These are phyloP conservation scores for Bostrychus sinensis DNA, from an alignment of 2,113 vertebrate genomes.

Conservation along the genomic window DNA sequence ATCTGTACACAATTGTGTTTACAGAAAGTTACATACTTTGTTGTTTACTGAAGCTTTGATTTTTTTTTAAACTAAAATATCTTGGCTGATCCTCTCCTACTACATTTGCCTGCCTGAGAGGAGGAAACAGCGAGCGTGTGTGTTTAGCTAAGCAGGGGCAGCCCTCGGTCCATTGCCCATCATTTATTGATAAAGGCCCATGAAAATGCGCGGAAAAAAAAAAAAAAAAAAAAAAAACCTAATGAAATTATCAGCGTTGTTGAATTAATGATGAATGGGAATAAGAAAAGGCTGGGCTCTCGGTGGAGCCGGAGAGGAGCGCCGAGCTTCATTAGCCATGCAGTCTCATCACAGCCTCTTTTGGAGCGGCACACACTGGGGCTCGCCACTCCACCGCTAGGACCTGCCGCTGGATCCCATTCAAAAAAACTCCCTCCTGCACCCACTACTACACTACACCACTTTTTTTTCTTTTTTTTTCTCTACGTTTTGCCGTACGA, in stretches of 20 bases:
- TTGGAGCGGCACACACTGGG: conserved; percentile 84
- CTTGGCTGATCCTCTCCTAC: conserved; percentile 6
- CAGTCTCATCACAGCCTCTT: conserved; percentile 90
- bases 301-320: conserved; percentile 76
- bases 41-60: not conserved
- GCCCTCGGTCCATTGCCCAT: conserved; percentile 86
- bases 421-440: conserved; percentile 73
- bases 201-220: conserved; percentile 72
- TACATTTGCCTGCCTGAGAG: conserved; percentile 35
- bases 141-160: conserved; percentile 81
- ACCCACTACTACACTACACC: too few relatives aligned
- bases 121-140: conserved; percentile 58
- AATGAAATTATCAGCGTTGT: conserved; percentile 99
- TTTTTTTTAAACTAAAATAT: not conserved
- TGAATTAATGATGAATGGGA: conserved; percentile 99
- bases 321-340: conserved; percentile 90
- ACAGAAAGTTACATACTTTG: not conserved
- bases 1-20: too few relatives aligned
- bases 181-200: conserved; percentile 93
- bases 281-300: conserved; percentile 93
- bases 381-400: conserved; percentile 77
- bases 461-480: conserved; percentile 15
- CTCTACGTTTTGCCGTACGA: conserved; percentile 15
- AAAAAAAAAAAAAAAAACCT: conserved; percentile 73
- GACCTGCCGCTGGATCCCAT: conserved; percentile 87